A percentile compares a stretch with the other conserved stretches of the same genome.
Evolutionary conservation across 2,113 vertebrate species (phyloP).

Genomic region (Mustela nigripes): DNA sequence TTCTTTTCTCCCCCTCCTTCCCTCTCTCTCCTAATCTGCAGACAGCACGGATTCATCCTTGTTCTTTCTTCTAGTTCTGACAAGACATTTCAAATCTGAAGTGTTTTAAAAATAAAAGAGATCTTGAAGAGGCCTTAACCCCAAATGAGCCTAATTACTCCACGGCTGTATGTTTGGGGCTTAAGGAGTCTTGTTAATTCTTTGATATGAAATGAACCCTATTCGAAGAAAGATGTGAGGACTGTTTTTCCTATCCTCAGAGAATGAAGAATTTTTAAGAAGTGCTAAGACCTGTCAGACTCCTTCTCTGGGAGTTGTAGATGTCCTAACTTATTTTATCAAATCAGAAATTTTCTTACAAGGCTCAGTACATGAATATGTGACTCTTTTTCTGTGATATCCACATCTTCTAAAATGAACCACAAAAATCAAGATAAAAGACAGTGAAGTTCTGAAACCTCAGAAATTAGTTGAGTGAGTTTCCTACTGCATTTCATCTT

Average conservation of each 20-base stretch:
- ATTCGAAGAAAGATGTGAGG: conserved; percentile 32
- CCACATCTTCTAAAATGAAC: conserved; percentile 18
- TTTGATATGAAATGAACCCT: conserved; percentile 50
- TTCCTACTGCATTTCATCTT: background rate
- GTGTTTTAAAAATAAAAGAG: conserved; percentile 21
- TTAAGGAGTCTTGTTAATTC: conserved; percentile 54
- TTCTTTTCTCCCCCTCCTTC: background rate
- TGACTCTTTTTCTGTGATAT: background rate
- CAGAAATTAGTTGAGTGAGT: background rate
- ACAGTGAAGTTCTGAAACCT: background rate
- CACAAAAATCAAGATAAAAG: background rate
- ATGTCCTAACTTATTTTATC: background rate
- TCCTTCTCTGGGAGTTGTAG: background rate
- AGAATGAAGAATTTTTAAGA: conserved; percentile 54
- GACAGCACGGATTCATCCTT: background rate
- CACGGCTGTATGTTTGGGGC: background rate
- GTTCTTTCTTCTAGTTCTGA: conserved; percentile 35
- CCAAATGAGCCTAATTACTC: conserved; percentile 35
- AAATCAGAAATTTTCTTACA: background rate
- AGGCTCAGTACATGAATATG: background rate
- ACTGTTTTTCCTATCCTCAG: conserved; percentile 35
- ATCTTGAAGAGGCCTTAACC: background rate
- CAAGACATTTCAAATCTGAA: conserved; percentile 31
- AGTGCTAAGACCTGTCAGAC: background rate
- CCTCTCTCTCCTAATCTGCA: background rate